These are phyloP conservation scores for Pedetes capensis DNA, from an alignment of 2,113 vertebrate genomes.

Conservation along the genomic window DNA sequence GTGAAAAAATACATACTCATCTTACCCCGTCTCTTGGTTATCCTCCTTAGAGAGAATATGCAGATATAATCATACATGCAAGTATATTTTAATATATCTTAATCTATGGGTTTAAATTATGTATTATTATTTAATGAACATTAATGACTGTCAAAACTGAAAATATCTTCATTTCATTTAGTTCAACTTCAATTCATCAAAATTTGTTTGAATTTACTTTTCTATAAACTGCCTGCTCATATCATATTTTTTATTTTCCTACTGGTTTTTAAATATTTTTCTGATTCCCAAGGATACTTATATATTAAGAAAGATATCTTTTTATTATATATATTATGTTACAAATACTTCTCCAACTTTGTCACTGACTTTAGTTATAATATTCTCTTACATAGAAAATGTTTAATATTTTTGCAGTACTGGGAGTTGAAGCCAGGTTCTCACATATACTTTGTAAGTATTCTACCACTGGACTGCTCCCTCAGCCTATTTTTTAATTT, in stretches of 20 bases:
- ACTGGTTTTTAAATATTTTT: not conserved
- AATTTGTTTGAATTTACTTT: not conserved
- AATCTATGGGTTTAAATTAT: not conserved
- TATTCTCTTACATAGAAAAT: not conserved
- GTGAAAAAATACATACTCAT: not conserved
- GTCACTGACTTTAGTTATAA: not conserved
- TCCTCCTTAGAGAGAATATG: not conserved
- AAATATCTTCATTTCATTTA: not conserved
- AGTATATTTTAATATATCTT: not conserved
- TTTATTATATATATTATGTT: not conserved
- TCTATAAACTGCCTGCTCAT: not conserved
- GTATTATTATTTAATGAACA: not conserved
- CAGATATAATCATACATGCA: not conserved
- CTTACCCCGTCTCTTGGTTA: not conserved
- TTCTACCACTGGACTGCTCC: too few species aligned
- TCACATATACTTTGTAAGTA: too few species aligned
- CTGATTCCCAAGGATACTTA: not conserved
- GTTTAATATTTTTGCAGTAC: too few species aligned
- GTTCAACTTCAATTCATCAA: not conserved
- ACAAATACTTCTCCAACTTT: not conserved
- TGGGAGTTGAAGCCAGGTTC: too few species aligned
- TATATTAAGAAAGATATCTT: not conserved
- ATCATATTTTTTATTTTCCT: not conserved
- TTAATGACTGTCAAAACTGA: not conserved
- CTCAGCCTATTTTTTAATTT: too few species aligned